Conservation (phyloP, 2,113 vertebrate species). For the Cyanoderma ruficeps region DNA sequence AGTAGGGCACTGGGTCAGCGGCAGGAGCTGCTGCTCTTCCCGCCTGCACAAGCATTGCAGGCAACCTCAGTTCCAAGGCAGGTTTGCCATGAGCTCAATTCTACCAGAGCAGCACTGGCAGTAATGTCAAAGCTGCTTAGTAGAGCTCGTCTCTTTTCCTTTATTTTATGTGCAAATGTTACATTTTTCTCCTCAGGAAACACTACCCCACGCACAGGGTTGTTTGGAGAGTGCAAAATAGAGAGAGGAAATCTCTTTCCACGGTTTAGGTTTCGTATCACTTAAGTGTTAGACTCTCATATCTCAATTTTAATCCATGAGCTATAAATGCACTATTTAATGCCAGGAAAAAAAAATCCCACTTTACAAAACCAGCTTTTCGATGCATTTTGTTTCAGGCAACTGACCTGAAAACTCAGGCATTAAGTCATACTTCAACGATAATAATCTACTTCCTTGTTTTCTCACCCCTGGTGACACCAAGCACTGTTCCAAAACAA, state of each 20-base stretch:
- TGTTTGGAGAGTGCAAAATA: not conserved
- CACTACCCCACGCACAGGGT: rapidly evolving
- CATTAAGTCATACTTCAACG: not conserved
- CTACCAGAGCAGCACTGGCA: rapidly evolving
- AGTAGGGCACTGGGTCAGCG: not conserved
- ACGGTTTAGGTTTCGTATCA: rapidly evolving
- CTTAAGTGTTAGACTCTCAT: not conserved
- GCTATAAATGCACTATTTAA: rapidly evolving
- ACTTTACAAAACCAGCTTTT: not conserved
- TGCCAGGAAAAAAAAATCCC: rapidly evolving
- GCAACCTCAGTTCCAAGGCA: rapidly evolving
- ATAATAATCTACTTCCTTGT: not conserved
- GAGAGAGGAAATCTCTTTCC: rapidly evolving
- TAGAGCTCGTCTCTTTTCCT: rapidly evolving
- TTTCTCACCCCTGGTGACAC: not conserved
- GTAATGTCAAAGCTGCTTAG: rapidly evolving
- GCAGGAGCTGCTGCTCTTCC: too few species aligned
- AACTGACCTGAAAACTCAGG: not conserved
- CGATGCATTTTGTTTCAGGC: not conserved
- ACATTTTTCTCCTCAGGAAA: rapidly evolving
- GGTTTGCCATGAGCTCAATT: rapidly evolving
- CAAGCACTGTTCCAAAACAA: not conserved
- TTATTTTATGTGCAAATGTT: not conserved
- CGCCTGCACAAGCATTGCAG: rapidly evolving
- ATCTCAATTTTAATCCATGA: not conserved